A percentile compares a stretch with the other conserved stretches of the same genome.
phyloP scores from a whole-genome alignment of 2,797 vertebrate species.

The Nyctalus aviator region DNA sequence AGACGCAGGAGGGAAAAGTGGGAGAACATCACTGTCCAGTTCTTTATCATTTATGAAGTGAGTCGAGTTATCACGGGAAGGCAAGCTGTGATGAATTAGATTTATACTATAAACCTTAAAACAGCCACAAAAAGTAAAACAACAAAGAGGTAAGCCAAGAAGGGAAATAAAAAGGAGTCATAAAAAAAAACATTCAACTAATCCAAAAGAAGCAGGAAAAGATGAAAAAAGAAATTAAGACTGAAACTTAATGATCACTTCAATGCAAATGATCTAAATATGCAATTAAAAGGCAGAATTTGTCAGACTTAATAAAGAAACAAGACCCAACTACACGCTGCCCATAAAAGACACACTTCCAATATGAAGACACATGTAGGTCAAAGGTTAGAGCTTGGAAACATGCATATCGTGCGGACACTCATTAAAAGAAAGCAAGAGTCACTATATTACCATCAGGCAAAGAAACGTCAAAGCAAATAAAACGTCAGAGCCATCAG shows the following conservation, averaged over 20 bases:
- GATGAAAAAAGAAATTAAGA: background rate
- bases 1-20: background rate
- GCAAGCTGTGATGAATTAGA: background rate
- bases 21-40: background rate
- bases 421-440: background rate
- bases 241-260: background rate
- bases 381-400: background rate
- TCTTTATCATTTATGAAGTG: background rate
- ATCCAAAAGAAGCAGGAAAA: background rate
- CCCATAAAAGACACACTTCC: background rate
- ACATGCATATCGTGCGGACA: background rate
- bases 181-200: background rate
- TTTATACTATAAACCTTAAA: background rate
- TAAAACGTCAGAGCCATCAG: background rate
- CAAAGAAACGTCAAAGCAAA: background rate
- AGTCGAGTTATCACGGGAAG: background rate
- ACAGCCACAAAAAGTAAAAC: slow-evolving; percentile 37
- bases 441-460: background rate
- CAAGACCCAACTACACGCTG: background rate
- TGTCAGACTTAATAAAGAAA: background rate
- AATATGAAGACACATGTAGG: background rate
- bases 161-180: background rate
- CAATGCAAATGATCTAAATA: background rate
- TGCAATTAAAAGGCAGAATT: background rate
- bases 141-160: background rate